Evolutionary conservation across 2,888 invertebrate species (phyloP).

Genomic region (Norana najaformis): DNA sequence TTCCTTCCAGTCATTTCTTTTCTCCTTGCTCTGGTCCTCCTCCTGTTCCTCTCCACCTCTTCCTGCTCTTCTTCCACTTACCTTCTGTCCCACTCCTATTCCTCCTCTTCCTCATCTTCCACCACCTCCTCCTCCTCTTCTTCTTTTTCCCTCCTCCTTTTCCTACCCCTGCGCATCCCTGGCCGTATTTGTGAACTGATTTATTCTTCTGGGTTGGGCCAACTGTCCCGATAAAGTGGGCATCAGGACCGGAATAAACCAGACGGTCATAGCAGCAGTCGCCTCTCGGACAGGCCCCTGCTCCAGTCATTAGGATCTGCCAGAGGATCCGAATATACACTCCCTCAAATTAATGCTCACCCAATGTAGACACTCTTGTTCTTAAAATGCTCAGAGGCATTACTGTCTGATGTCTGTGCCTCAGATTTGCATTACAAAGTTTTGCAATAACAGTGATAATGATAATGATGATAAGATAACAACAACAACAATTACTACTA

Average conservation of each 20-base stretch:
- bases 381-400: background rate
- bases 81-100: background rate
- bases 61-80: background rate
- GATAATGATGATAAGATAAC: too few relatives aligned
- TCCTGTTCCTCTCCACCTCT: background rate
- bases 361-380: background rate
- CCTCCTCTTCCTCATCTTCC: background rate
- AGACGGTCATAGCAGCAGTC: background rate
- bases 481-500: background rate
- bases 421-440: background rate
- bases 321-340: background rate
- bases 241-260: background rate
- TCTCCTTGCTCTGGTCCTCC: background rate
- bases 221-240: background rate
- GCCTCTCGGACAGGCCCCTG: background rate
- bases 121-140: background rate
- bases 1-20: background rate
- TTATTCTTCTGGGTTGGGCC: background rate
- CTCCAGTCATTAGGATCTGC: background rate
- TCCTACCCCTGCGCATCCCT: too few relatives aligned
- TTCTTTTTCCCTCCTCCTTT: background rate
- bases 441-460: background rate
- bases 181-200: background rate
- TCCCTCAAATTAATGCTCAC: background rate
- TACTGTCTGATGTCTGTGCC: background rate